A percentile compares a stretch with the other conserved stretches of the same genome.
Evolutionary conservation across 2,113 vertebrate genomes (phyloP).

Genomic region (Cryptotis parvus): DNA sequence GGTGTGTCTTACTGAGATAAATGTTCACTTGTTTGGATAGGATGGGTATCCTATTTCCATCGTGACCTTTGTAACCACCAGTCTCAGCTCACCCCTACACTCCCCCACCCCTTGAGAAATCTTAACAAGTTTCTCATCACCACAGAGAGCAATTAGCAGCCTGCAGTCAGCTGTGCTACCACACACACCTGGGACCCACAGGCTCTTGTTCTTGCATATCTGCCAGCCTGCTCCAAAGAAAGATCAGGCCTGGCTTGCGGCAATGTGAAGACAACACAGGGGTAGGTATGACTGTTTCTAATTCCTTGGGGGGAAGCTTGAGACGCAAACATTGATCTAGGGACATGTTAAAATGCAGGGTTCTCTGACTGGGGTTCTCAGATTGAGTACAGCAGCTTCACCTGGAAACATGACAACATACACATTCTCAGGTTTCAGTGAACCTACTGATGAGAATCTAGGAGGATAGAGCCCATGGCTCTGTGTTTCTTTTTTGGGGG

Average conservation of each 20-base stretch:
- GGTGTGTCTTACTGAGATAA: slow-evolving; percentile 72
- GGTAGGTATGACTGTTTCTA: background rate
- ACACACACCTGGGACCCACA: slow-evolving; percentile 73
- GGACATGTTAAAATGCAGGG: rapidly evolving
- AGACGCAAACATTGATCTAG: rapidly evolving
- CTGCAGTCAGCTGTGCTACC: slow-evolving; percentile 81
- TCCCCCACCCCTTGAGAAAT: slow-evolving; percentile 73
- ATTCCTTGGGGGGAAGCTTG: background rate
- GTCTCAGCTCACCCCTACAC: slow-evolving; percentile 70
- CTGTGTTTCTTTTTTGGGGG: background rate
- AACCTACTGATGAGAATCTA: background rate
- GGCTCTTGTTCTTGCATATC: slow-evolving; percentile 60
- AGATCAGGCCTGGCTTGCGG: background rate
- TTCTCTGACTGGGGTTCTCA: too few species aligned
- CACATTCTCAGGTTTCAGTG: rapidly evolving
- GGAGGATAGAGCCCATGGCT: rapidly evolving
- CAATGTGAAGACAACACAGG: background rate
- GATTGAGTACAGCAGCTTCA: rapidly evolving
- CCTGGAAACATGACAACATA: background rate
- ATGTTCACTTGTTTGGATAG: slow-evolving; percentile 69
- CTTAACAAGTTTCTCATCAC: slow-evolving; percentile 78
- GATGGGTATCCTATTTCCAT: slow-evolving; percentile 76
- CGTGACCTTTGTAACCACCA: slow-evolving; percentile 79
- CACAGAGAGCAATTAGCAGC: slow-evolving; percentile 82
- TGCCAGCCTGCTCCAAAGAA: slow-evolving; percentile 52